Percentiles rank a stretch among this genome's conserved stretches.
Conservation (phyloP, 2,113 vertebrate genomes). For the Poeciliopsis turrubarensis region DNA sequence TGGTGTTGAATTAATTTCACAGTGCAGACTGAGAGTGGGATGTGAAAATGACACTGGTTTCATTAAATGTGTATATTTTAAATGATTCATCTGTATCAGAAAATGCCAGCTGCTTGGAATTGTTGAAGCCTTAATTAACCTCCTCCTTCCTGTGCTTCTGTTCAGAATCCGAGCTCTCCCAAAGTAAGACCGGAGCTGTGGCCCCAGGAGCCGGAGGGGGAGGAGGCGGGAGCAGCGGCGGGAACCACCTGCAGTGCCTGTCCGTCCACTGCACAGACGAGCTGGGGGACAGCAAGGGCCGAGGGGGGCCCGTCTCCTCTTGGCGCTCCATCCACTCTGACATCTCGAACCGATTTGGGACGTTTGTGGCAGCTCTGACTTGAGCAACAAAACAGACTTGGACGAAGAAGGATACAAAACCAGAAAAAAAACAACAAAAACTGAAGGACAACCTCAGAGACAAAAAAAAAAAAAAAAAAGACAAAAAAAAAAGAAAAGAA, state of each 20-base stretch:
- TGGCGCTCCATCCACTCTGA: constrained; percentile 98
- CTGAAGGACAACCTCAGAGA: constrained; percentile 46
- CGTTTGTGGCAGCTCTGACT: constrained; percentile 96
- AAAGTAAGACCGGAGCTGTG: constrained; percentile 83
- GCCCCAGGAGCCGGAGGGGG: constrained; percentile 75
- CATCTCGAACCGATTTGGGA: constrained; percentile 98
- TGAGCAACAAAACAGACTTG: constrained; percentile 74
- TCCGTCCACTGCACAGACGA: constrained; percentile 98
- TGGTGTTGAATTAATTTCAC: constrained; percentile 71
- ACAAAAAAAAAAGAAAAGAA: neutral
- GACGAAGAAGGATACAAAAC: constrained; percentile 21
- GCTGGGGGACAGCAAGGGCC: constrained; percentile 91
- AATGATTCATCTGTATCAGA: constrained; percentile 58
- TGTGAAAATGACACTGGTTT: constrained; percentile 74
- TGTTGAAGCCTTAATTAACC: constrained; percentile 57
- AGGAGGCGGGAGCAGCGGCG: constrained; percentile 77
- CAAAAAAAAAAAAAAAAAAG: neutral
- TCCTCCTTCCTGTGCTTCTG: constrained; percentile 45
- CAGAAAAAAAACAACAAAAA: constrained; percentile 23
- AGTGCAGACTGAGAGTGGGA: constrained; percentile 75
- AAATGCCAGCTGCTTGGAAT: constrained; percentile 51
- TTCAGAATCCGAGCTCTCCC: constrained; percentile 90
- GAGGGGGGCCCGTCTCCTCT: constrained; percentile 90
- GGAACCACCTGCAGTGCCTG: constrained; percentile 96
- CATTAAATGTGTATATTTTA: constrained; percentile 70